These are phyloP conservation scores for Fulica atra DNA, from an alignment of 2,113 vertebrate genomes.

Conservation along the genomic window DNA sequence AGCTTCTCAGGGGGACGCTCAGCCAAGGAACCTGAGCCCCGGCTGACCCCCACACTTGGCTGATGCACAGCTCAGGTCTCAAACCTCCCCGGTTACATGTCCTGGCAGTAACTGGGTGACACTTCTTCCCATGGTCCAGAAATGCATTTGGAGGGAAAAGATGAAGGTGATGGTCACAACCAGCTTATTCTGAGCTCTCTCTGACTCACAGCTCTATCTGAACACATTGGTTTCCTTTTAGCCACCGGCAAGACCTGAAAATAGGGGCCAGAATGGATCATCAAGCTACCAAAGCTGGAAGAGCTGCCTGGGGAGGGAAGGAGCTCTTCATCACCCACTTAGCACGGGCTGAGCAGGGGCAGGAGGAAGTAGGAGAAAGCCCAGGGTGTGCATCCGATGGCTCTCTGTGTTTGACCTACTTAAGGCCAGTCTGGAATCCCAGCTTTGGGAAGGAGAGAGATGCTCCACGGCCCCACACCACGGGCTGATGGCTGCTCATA, in stretches of 20 bases:
- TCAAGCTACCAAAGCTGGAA: background rate
- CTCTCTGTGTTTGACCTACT: background rate
- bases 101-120: background rate
- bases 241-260: background rate
- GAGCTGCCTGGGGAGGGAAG: background rate
- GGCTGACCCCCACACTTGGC: background rate
- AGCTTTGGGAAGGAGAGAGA: background rate
- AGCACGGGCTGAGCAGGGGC: background rate
- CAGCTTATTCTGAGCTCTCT: background rate
- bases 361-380: background rate
- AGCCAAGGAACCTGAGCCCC: background rate
- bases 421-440: background rate
- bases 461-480: accelerated
- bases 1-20: background rate
- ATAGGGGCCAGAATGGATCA: background rate
- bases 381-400: background rate
- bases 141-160: background rate
- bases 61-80: too few species aligned
- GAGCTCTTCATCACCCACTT: accelerated
- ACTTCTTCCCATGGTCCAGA: background rate
- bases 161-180: background rate
- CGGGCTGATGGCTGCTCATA: accelerated
- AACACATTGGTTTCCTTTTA: background rate
- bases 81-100: too few species aligned
- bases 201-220: background rate